Evolutionary conservation across 2,113 vertebrate genomes (phyloP).

Genomic region (Bubalus kerabau): DNA sequence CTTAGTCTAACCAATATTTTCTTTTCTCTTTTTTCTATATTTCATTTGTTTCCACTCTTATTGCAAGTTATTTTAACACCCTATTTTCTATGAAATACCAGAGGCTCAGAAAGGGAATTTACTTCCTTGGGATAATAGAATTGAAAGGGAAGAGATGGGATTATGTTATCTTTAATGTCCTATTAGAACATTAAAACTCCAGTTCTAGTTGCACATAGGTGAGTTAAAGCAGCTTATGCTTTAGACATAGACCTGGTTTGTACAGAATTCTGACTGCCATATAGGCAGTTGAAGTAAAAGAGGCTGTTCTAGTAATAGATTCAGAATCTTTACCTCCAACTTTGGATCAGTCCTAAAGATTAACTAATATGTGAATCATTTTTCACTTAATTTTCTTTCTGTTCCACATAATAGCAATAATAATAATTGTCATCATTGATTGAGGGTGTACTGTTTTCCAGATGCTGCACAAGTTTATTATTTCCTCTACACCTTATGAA

Average conservation of each 20-base stretch:
- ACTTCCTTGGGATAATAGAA: not conserved
- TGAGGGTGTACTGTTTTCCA: not conserved
- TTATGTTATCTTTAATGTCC: not conserved
- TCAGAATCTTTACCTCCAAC: not conserved
- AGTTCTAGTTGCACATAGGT: not conserved
- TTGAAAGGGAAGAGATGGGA: not conserved
- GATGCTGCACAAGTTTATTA: not conserved
- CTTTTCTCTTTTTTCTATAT: not conserved
- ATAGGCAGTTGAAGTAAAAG: not conserved
- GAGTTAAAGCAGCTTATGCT: not conserved
- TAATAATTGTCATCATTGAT: not conserved
- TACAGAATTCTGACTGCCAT: not conserved
- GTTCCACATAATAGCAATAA: not conserved
- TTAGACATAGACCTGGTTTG: not conserved
- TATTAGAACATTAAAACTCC: not conserved
- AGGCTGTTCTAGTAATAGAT: not conserved
- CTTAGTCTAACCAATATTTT: not conserved
- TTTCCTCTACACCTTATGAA: not conserved
- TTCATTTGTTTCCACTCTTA: not conserved
- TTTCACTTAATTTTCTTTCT: not conserved
- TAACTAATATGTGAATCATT: not conserved
- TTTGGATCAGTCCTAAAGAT: not conserved
- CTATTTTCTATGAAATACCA: not conserved
- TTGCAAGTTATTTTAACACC: not conserved
- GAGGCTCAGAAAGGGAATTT: not conserved